Percentiles rank a stretch among this genome's conserved stretches.
These are phyloP conservation scores for Pedicia rivosa DNA, from an alignment of 2,888 invertebrate species.

Conservation along the genomic window DNA sequence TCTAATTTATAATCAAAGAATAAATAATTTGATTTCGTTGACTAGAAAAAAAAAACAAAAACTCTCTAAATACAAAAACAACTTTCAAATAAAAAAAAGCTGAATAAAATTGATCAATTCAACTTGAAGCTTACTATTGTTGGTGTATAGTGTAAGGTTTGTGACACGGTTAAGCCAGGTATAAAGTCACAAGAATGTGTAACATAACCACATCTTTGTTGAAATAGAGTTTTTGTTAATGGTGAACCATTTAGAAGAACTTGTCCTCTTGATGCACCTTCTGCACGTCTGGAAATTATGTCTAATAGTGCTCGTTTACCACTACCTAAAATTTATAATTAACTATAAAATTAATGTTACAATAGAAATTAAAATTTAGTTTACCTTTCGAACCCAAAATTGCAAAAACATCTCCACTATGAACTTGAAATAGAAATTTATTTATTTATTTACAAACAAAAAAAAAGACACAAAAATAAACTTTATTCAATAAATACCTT, in stretches of 20 bases:
- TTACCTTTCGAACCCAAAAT: slow-evolving; percentile 82
- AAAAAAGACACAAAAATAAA: too few species aligned
- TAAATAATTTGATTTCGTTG: too few species aligned
- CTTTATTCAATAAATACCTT: too few species aligned
- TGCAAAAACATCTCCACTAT: slow-evolving; percentile 86
- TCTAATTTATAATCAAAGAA: too few species aligned
- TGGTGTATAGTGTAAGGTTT: slow-evolving; percentile 66
- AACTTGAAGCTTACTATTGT: slow-evolving; percentile 41
- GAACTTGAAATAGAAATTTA: too few species aligned
- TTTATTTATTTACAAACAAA: too few species aligned
- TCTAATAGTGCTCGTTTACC: slow-evolving; percentile 90
- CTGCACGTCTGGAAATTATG: slow-evolving; percentile 70
- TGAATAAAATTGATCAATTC: background rate
- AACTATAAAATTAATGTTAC: background rate
- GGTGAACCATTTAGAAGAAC: slow-evolving; percentile 79
- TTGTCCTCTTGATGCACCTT: slow-evolving; percentile 72
- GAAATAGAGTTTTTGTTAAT: slow-evolving; percentile 63
- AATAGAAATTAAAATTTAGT: slow-evolving; percentile 5
- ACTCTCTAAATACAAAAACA: background rate
- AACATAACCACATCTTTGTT: slow-evolving; percentile 76
- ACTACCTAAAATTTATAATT: slow-evolving; percentile 66
- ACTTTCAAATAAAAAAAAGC: background rate
- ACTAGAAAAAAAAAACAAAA: background rate
- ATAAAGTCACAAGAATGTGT: slow-evolving; percentile 73
- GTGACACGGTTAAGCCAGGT: slow-evolving; percentile 74